Evolutionary conservation across 2,797 vertebrate species (phyloP).

Genomic region (Spinus pinus): DNA sequence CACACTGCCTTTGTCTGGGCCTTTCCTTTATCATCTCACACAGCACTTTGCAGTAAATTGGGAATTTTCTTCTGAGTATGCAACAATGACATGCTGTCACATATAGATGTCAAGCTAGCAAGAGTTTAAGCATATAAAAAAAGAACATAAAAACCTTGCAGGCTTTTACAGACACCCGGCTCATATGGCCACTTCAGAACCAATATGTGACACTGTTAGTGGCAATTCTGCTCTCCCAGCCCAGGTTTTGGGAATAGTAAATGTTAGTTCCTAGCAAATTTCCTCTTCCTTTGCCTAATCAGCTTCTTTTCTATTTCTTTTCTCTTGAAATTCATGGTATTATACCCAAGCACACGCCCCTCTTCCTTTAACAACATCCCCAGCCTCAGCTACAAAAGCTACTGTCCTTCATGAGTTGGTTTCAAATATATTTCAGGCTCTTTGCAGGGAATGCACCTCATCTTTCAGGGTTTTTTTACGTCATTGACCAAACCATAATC

Average conservation of each 20-base stretch:
- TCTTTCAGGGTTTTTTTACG: not conserved
- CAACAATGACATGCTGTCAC: not conserved
- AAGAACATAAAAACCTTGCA: not conserved
- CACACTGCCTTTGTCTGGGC: not conserved
- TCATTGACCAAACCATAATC: not conserved
- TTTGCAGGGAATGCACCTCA: not conserved
- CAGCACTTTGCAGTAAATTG: not conserved
- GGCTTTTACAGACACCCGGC: not conserved
- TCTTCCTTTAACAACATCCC: not conserved
- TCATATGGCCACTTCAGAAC: not conserved
- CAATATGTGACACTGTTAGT: fast-evolving
- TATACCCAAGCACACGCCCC: not conserved
- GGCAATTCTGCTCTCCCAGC: not conserved
- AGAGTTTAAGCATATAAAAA: not conserved
- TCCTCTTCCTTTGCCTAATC: not conserved
- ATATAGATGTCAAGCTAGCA: not conserved
- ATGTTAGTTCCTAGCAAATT: not conserved
- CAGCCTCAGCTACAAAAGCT: not conserved
- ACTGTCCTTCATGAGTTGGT: not conserved
- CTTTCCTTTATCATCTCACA: not conserved
- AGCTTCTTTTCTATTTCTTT: not conserved
- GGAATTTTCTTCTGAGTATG: not conserved
- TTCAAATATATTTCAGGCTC: not conserved
- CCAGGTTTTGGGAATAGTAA: not conserved
- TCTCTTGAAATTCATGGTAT: not conserved